phyloP scores from a whole-genome alignment of 2,113 vertebrate genomes.

The Rattus norvegicus region DNA sequence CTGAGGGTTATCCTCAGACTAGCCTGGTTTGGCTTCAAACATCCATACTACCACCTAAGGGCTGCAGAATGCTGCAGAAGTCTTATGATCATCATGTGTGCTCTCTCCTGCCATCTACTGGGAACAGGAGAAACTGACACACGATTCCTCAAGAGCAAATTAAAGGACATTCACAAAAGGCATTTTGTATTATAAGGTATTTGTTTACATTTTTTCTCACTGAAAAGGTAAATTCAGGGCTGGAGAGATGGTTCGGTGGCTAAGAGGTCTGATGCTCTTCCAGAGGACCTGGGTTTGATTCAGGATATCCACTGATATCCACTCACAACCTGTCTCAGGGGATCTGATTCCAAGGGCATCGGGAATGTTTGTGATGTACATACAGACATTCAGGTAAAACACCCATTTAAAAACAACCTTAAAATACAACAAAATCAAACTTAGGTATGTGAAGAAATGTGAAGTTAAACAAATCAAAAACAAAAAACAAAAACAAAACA shows the following conservation, averaged over 20 bases:
- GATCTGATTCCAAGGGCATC: not conserved
- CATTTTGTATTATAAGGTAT: not conserved
- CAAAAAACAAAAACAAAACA: too few species aligned
- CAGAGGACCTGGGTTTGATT: not conserved
- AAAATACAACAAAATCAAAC: not conserved
- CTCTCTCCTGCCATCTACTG: constrained; percentile 31
- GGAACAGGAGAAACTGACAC: not conserved
- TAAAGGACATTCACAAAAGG: not conserved
- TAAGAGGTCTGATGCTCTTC: not conserved
- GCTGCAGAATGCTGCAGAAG: accelerated
- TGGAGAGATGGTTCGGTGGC: not conserved
- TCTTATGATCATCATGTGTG: too few species aligned
- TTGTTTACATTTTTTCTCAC: not conserved
- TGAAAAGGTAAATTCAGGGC: constrained; percentile 8
- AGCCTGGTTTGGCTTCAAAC: not conserved
- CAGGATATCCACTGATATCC: not conserved
- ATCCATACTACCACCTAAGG: not conserved
- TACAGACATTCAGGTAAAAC: not conserved
- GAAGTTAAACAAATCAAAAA: not conserved
- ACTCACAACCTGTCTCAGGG: not conserved
- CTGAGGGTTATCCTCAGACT: not conserved
- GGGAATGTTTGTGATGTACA: not conserved
- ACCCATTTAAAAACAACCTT: not conserved
- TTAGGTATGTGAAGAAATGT: not conserved
- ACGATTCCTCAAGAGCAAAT: not conserved